Percentiles rank a stretch among this genome's conserved stretches.
phyloP scores from a whole-genome alignment of 2,113 vertebrate species.

The Oxyura jamaicensis region DNA sequence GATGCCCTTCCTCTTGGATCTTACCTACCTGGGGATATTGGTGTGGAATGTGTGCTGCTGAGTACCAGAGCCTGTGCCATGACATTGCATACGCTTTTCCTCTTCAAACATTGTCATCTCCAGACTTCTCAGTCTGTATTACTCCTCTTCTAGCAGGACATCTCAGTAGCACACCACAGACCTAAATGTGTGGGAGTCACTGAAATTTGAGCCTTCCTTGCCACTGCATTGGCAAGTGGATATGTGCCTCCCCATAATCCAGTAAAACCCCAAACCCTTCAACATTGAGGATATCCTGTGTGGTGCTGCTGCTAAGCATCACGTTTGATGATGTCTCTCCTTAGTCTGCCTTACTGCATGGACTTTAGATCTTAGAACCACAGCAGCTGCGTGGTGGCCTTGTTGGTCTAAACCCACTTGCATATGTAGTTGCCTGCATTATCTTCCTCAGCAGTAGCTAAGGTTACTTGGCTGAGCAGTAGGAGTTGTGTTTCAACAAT shows the following conservation, averaged over 20 bases:
- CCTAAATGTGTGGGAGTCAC: background rate
- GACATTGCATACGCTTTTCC: background rate
- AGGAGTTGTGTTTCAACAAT: background rate
- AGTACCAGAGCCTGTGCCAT: background rate
- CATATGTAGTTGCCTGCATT: accelerated
- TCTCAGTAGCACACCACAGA: background rate
- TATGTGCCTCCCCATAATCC: background rate
- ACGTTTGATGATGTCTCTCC: background rate
- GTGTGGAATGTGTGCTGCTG: background rate
- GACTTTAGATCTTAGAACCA: background rate
- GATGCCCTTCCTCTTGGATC: background rate
- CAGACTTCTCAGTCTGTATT: background rate
- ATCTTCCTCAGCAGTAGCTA: background rate
- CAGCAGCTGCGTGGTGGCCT: background rate
- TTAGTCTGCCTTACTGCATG: background rate
- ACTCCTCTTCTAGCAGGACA: background rate
- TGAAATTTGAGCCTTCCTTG: background rate
- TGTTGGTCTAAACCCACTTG: background rate
- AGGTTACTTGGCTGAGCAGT: background rate
- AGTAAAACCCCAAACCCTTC: background rate
- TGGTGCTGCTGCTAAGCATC: background rate
- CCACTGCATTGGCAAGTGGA: background rate
- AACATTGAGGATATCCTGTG: background rate
- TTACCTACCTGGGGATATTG: background rate
- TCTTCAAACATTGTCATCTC: background rate